phyloP scores from a whole-genome alignment of 2,113 vertebrate genomes.

The Noctilio leporinus region DNA sequence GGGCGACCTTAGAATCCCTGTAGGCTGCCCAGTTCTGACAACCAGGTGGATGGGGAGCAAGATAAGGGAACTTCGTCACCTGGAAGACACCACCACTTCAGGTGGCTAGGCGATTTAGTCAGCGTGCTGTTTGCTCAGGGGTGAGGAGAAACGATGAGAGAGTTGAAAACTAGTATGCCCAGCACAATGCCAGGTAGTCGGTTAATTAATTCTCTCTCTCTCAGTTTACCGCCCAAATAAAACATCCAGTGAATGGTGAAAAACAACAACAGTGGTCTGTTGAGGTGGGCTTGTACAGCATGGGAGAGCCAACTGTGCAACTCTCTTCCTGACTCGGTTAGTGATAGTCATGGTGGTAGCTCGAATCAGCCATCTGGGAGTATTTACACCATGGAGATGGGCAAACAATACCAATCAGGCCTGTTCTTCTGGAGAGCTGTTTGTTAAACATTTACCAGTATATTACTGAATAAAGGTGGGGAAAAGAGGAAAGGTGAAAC shows the following conservation, averaged over 20 bases:
- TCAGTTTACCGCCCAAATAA: neutral
- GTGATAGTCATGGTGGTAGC: neutral
- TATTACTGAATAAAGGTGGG: neutral
- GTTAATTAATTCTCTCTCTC: neutral
- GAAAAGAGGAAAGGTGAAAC: neutral
- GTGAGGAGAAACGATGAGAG: neutral
- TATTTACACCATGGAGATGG: neutral
- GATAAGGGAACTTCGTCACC: neutral
- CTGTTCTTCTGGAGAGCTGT: neutral
- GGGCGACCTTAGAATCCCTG: neutral
- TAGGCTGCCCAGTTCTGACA: neutral
- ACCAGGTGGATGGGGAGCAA: neutral
- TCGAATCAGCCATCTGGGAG: neutral
- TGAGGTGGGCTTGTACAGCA: neutral
- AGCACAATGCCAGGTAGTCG: neutral
- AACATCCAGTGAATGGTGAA: neutral
- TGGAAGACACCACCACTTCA: neutral
- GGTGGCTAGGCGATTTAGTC: rapidly evolving
- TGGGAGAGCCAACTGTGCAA: neutral
- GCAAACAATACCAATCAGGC: neutral
- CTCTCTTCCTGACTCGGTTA: neutral
- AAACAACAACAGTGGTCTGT: neutral
- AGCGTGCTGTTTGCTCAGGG: neutral
- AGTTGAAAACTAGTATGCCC: neutral
- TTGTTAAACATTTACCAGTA: neutral